These are phyloP conservation scores for Calameuta pallipes DNA, from an alignment of 2,888 invertebrate species.

Conservation along the genomic window DNA sequence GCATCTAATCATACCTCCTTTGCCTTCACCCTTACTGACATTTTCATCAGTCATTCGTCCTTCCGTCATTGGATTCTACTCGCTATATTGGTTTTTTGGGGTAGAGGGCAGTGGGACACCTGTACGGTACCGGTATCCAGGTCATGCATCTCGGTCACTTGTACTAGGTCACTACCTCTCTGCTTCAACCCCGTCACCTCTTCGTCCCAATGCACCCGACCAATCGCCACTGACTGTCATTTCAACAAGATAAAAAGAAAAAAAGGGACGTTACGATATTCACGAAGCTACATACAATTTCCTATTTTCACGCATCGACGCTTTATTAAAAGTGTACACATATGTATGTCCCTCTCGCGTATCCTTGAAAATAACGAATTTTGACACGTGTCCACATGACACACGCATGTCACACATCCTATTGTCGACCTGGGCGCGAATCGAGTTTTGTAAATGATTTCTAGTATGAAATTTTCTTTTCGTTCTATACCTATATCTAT, in stretches of 20 bases:
- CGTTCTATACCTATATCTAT: too few species aligned
- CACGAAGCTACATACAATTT: constrained; percentile 23
- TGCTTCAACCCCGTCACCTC: constrained; percentile 32
- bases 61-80: neutral
- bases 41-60: neutral
- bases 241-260: neutral
- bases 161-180: constrained; percentile 61
- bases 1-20: neutral
- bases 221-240: constrained; percentile 11
- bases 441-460: neutral
- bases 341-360: neutral
- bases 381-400: neutral
- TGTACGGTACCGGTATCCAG: constrained; percentile 60
- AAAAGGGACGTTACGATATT: neutral
- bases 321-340: neutral
- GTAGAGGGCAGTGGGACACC: constrained; percentile 62
- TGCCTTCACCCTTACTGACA: neutral
- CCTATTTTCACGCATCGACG: neutral
- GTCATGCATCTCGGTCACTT: constrained; percentile 64
- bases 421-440: neutral
- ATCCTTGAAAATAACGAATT: neutral
- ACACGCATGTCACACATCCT: neutral
- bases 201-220: constrained; percentile 17
- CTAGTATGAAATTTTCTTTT: neutral
- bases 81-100: constrained; percentile 25